phyloP scores from a whole-genome alignment of 2,113 vertebrate genomes.

The Spea bombifrons region DNA sequence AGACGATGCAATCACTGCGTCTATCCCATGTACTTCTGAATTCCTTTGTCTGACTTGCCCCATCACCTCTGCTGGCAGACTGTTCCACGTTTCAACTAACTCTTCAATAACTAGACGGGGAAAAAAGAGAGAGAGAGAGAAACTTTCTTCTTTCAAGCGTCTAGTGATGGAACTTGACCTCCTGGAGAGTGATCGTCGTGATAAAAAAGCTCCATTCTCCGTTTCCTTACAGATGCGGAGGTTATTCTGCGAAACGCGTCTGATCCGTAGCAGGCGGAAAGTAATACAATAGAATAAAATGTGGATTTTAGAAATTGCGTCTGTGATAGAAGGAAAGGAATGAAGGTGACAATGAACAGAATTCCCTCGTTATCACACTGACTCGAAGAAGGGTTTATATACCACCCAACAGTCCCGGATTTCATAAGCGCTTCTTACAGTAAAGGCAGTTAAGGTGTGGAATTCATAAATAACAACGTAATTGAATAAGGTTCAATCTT shows the following conservation, averaged over 20 bases:
- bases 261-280: not conserved
- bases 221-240: not conserved
- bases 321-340: not conserved
- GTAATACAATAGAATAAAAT: not conserved
- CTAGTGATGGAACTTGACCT: conserved; percentile 21
- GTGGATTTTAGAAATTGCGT: no score
- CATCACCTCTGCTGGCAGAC: not conserved
- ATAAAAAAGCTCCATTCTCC: not conserved
- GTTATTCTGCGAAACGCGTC: not conserved
- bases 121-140: not conserved
- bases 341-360: not conserved
- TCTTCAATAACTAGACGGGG: conserved; percentile 4
- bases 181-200: not conserved
- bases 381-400: not conserved
- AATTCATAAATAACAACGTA: no score
- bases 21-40: not conserved
- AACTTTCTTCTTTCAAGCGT: not conserved
- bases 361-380: not conserved
- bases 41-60: not conserved
- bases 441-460: no score
- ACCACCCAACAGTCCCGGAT: not conserved
- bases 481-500: no score
- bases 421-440: not conserved
- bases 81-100: conserved; percentile 8
- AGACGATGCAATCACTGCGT: not conserved